Conservation (phyloP, 2,888 invertebrate genomes). For the Odontothrips loti region DNA sequence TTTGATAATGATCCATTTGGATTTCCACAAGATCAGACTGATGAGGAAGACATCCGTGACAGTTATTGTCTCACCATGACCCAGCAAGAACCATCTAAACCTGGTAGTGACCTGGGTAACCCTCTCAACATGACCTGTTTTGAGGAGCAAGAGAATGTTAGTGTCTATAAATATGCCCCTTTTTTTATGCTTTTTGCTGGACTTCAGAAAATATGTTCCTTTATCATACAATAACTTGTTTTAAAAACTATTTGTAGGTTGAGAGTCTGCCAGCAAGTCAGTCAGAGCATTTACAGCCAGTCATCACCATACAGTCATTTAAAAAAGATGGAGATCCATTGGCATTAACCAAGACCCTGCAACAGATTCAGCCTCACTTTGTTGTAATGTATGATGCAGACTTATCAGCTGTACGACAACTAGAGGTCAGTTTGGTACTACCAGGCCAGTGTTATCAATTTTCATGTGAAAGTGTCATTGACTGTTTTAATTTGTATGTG, state of each 20-base stretch:
- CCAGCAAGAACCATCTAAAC: conserved; percentile 45
- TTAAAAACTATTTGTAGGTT: not conserved
- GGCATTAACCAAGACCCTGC: conserved; percentile 65
- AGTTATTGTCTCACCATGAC: conserved; percentile 68
- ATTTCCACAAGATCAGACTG: conserved; percentile 38
- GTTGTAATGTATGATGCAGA: conserved; percentile 75
- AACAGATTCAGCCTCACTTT: conserved; percentile 49
- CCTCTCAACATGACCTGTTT: not conserved
- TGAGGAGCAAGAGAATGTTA: not conserved
- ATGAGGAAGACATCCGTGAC: conserved; percentile 53
- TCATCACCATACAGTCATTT: conserved; percentile 69
- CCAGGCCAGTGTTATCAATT: conserved; percentile 28
- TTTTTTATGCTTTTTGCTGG: not conserved
- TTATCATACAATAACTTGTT: too few species aligned
- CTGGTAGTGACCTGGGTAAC: not conserved
- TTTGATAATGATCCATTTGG: conserved; percentile 41
- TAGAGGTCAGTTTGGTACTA: conserved; percentile 61
- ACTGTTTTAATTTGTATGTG: conserved; percentile 36
- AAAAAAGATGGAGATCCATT: conserved; percentile 69
- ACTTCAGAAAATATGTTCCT: too few species aligned
- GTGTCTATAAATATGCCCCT: not conserved
- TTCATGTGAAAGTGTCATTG: not conserved
- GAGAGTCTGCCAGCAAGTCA: not conserved
- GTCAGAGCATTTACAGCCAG: not conserved
- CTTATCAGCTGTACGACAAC: conserved; percentile 78